Conservation (phyloP, 1,140 invertebrate genomes). For the Drosophila carrolli region DNA sequence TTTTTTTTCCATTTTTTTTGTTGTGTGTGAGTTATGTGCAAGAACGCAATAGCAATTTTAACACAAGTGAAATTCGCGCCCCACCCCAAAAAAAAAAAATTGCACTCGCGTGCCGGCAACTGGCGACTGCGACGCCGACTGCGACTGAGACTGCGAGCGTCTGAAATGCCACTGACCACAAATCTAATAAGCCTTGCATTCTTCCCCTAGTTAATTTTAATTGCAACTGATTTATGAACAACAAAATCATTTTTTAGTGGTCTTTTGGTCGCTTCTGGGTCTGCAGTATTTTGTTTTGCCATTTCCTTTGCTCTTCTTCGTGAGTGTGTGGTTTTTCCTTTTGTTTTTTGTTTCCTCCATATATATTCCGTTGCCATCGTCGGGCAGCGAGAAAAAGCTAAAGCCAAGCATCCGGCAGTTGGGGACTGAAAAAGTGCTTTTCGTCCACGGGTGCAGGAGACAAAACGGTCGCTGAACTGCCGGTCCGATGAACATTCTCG, state of each 20-base stretch:
- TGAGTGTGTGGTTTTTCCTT: slow-evolving; percentile 15
- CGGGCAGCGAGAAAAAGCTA: slow-evolving; percentile 48
- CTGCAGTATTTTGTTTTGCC: slow-evolving; percentile 62
- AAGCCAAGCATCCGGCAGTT: slow-evolving; percentile 64
- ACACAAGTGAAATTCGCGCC: slow-evolving; percentile 35
- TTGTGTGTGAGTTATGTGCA: slow-evolving; percentile 30
- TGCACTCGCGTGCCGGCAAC: slow-evolving; percentile 37
- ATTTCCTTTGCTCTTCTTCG: slow-evolving; percentile 19
- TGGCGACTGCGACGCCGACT: slow-evolving; percentile 18
- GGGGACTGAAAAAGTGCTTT: slow-evolving; percentile 22
- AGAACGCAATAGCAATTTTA: slow-evolving; percentile 35
- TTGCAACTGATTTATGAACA: slow-evolving; percentile 80
- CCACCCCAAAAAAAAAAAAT: slow-evolving; percentile 22
- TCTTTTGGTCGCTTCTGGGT: slow-evolving; percentile 31
- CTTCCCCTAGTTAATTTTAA: slow-evolving; percentile 74
- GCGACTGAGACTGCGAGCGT: background rate
- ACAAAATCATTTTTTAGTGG: slow-evolving; percentile 55
- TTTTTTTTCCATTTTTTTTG: background rate
- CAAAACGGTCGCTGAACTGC: slow-evolving; percentile 3
- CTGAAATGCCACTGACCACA: slow-evolving; percentile 44
- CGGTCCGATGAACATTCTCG: background rate
- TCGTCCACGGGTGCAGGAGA: slow-evolving; percentile 28
- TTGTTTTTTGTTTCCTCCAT: slow-evolving; percentile 8
- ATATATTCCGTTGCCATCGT: slow-evolving; percentile 17
- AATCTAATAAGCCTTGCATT: slow-evolving; percentile 80